These are phyloP conservation scores for Centropus unirufus DNA, from an alignment of 2,113 vertebrate genomes.

Conservation along the genomic window DNA sequence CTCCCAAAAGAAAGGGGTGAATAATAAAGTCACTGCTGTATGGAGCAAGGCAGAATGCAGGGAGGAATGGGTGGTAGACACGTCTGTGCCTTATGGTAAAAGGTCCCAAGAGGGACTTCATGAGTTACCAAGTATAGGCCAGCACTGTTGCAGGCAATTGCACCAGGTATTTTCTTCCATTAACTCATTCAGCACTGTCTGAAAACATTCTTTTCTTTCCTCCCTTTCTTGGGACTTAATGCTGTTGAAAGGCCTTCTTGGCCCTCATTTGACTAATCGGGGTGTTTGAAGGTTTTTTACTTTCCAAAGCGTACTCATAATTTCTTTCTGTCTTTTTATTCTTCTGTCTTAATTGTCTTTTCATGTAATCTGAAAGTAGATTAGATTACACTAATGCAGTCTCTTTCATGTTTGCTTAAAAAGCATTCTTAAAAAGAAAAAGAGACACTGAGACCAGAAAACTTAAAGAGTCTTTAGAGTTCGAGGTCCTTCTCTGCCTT, in stretches of 20 bases:
- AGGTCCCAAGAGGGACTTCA: background rate
- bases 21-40: background rate
- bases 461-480: background rate
- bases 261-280: background rate
- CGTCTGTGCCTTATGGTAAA: background rate
- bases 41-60: background rate
- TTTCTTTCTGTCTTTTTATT: background rate
- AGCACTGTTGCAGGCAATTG: background rate
- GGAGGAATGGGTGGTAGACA: background rate
- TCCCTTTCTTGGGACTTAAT: background rate
- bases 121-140: background rate
- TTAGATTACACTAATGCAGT: background rate
- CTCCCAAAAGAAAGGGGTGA: background rate
- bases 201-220: background rate
- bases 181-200: background rate
- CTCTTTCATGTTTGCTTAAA: background rate
- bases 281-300: background rate
- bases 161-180: background rate
- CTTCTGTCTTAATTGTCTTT: background rate
- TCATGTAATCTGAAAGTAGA: background rate
- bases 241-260: background rate
- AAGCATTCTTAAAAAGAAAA: background rate
- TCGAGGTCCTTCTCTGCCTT: background rate
- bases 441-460: background rate
- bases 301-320: background rate